Percentiles rank a stretch among this genome's conserved stretches.
Conservation (phyloP, 2,797 vertebrate species). For the Amblyraja radiata region DNA sequence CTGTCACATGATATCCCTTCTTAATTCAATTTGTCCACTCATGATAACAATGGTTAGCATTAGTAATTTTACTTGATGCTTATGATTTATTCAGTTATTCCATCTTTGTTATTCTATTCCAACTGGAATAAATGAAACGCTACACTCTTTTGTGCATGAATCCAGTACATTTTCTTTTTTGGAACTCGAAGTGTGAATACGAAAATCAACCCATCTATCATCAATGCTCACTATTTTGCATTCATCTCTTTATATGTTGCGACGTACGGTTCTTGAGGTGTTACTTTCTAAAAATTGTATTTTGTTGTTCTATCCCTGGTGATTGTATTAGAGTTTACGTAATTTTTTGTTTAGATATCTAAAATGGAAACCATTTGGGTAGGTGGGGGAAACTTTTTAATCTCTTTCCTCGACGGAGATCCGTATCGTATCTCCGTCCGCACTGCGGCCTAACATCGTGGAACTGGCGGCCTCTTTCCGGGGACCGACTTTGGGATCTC, state of each 20-base stretch:
- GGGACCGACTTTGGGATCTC: too few species aligned
- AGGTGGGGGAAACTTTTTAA: too few species aligned
- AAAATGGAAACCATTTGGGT: background rate
- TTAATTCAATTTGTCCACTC: background rate
- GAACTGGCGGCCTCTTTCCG: too few species aligned
- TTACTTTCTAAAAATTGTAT: background rate
- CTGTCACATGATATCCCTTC: background rate
- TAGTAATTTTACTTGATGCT: background rate
- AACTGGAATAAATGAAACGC: background rate
- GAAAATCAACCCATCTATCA: background rate
- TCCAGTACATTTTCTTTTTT: background rate
- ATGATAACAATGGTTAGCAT: background rate
- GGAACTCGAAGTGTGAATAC: background rate
- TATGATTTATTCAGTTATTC: background rate
- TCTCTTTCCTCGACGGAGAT: too few species aligned
- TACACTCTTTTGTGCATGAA: background rate
- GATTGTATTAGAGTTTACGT: background rate
- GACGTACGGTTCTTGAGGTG: background rate
- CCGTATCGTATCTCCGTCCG: too few species aligned
- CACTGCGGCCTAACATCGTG: too few species aligned
- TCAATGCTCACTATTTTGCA: background rate
- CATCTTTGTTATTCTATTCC: background rate
- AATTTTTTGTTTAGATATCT: too few species aligned
- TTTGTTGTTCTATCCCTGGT: background rate
- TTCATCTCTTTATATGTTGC: background rate